These are phyloP conservation scores for Calameuta idolon DNA, from an alignment of 2,888 invertebrate species.

Conservation along the genomic window DNA sequence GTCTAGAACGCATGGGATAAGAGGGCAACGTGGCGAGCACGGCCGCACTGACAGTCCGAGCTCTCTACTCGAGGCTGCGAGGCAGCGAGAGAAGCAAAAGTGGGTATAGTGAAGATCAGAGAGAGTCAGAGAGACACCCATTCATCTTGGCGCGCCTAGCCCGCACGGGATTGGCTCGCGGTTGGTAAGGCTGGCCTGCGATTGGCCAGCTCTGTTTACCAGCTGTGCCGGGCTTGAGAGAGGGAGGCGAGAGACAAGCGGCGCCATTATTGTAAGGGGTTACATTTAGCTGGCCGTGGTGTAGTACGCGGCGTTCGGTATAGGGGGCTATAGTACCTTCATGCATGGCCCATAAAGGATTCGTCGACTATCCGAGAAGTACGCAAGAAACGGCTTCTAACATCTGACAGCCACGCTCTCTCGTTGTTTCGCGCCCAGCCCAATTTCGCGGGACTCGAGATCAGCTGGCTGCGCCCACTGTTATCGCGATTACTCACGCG, in stretches of 20 bases:
- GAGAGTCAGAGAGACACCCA: constrained; percentile 52
- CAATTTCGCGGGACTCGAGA: constrained; percentile 29
- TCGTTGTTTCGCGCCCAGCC: constrained; percentile 36
- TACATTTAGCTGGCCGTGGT: constrained; percentile 69
- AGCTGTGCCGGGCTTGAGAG: constrained; percentile 60
- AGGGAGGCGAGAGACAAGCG: constrained; percentile 69
- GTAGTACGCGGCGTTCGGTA: constrained; percentile 77
- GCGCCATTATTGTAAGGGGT: constrained; percentile 70
- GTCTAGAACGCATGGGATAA: constrained; percentile 29
- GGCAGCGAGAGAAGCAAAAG: constrained; percentile 65
- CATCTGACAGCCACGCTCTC: constrained; percentile 60
- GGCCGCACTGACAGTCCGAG: constrained; percentile 35
- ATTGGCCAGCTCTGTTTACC: constrained; percentile 67
- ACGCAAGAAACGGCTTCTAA: constrained; percentile 69
- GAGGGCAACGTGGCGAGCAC: constrained; percentile 50
- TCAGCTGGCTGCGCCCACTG: constrained; percentile 26
- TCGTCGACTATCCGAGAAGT: constrained; percentile 79
- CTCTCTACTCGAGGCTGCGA: neutral
- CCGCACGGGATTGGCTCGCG: constrained; percentile 58
- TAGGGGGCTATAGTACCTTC: constrained; percentile 87
- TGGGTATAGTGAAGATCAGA: constrained; percentile 56
- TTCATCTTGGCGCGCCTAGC: constrained; percentile 67
- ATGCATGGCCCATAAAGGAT: constrained; percentile 89
- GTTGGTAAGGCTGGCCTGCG: constrained; percentile 56
- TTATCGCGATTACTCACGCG: constrained; percentile 15